phyloP scores from a whole-genome alignment of 2,888 invertebrate genomes.

The Scaptomyza tumidula region DNA sequence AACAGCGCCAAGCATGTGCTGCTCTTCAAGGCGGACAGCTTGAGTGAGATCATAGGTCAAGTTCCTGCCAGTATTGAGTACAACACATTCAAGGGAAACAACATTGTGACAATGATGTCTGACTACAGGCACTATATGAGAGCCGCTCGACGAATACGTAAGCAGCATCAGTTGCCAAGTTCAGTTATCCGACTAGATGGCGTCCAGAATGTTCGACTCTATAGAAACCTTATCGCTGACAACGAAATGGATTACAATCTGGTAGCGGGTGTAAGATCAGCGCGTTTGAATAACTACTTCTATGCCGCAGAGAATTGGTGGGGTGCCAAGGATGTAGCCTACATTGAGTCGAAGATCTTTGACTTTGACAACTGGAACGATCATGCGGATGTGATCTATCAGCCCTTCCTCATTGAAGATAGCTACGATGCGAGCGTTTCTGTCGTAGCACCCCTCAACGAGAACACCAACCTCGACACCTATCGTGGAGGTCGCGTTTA shows the following conservation, averaged over 20 bases:
- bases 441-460: conserved; percentile 85
- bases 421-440: conserved; percentile 91
- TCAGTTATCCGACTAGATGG: conserved; percentile 96
- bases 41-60: conserved; percentile 95
- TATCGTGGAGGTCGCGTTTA: conserved; percentile 90
- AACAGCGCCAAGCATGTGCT: conserved; percentile 94
- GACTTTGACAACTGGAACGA: conserved; percentile 99
- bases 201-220: conserved; percentile 96
- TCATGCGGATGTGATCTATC: conserved; percentile 95
- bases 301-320: conserved; percentile 98
- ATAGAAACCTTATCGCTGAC: conserved; percentile 93
- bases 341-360: conserved; percentile 94
- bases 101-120: conserved; percentile 83
- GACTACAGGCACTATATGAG: conserved; percentile 61
- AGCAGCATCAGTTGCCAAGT: conserved; percentile 86
- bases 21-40: conserved; percentile 94
- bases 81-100: conserved; percentile 91
- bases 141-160: conserved; percentile 57
- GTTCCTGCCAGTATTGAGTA: conserved; percentile 91
- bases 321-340: conserved; percentile 91
- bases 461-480: conserved; percentile 87
- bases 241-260: conserved; percentile 95
- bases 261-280: conserved; percentile 95
- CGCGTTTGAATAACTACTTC: conserved; percentile 93
- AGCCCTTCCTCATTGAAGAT: conserved; percentile 93